Conservation (phyloP, 2,888 invertebrate species). For the Dynastes maya region DNA sequence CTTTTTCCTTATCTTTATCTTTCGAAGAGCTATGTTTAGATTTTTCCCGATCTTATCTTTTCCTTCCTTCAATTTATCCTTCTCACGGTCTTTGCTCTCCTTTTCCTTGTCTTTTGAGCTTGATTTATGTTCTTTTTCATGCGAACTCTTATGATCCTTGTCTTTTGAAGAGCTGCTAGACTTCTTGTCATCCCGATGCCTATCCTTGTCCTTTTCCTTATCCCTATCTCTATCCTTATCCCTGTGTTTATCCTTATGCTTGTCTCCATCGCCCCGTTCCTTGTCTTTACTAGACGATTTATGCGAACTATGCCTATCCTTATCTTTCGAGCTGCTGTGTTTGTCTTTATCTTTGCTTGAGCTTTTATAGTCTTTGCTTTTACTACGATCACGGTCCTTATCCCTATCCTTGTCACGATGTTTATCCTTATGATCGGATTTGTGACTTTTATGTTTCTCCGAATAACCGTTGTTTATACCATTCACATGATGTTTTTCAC, state of each 20-base stretch:
- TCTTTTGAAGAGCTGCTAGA: slow-evolving; percentile 67
- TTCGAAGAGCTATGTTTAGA: slow-evolving; percentile 49
- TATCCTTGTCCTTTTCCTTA: slow-evolving; percentile 65
- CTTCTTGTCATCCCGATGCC: slow-evolving; percentile 66
- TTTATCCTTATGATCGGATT: slow-evolving; percentile 78
- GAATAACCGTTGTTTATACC: slow-evolving; percentile 86
- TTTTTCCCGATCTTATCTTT: slow-evolving; percentile 58
- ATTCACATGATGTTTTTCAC: slow-evolving; percentile 76
- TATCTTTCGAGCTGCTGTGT: slow-evolving; percentile 66
- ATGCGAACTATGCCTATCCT: slow-evolving; percentile 65
- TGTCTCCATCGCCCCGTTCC: slow-evolving; percentile 63
- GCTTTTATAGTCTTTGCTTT: slow-evolving; percentile 78
- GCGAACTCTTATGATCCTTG: slow-evolving; percentile 69
- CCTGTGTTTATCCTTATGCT: slow-evolving; percentile 65
- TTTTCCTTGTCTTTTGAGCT: slow-evolving; percentile 66
- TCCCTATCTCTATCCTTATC: slow-evolving; percentile 61
- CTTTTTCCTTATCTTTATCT: slow-evolving; percentile 36
- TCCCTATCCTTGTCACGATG: slow-evolving; percentile 80
- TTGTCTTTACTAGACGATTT: slow-evolving; percentile 71
- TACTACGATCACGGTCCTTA: slow-evolving; percentile 73
- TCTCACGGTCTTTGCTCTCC: slow-evolving; percentile 65
- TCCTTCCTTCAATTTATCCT: slow-evolving; percentile 9
- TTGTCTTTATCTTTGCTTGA: slow-evolving; percentile 71
- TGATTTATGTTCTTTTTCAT: slow-evolving; percentile 62
- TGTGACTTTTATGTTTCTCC: slow-evolving; percentile 73